These are phyloP conservation scores for Hydractinia echinata DNA, from an alignment of 30 jellyfish, hydroid and myxozoan genomes.

Conservation along the genomic window DNA sequence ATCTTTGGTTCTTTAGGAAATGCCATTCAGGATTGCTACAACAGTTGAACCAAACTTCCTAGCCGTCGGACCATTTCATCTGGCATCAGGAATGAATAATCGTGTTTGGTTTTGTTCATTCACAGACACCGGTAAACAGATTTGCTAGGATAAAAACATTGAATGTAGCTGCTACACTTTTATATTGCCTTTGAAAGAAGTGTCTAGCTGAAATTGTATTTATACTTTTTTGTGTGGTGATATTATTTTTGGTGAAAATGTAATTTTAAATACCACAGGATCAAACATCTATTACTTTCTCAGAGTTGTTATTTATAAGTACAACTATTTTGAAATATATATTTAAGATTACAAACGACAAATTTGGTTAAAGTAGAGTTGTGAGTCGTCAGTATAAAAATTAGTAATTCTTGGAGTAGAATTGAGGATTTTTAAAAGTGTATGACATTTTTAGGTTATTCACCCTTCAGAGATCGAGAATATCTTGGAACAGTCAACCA, in stretches of 20 bases:
- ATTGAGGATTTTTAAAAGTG: too few species aligned
- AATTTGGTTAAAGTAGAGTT: too few species aligned
- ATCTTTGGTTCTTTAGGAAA: conserved; percentile 39
- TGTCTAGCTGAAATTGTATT: not conserved
- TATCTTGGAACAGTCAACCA: conserved; percentile 68
- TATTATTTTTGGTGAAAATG: too few species aligned
- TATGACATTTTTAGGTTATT: conserved; percentile 26
- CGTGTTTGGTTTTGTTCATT: conserved; percentile 82
- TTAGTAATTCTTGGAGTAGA: too few species aligned
- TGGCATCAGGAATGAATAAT: conserved; percentile 91
- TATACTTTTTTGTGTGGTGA: too few species aligned
- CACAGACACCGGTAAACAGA: conserved; percentile 27
- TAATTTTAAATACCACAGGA: too few species aligned
- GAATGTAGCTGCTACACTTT: not conserved
- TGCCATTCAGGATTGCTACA: conserved; percentile 59
- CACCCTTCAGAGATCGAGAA: conserved; percentile 71
- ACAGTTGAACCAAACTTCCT: conserved; percentile 77
- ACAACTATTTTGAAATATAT: too few species aligned
- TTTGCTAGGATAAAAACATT: too few species aligned
- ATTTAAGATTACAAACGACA: too few species aligned
- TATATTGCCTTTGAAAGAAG: not conserved
- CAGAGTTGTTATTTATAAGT: too few species aligned
- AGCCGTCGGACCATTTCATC: conserved; percentile 75
- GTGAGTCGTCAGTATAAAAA: too few species aligned
- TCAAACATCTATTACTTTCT: too few species aligned